Percentiles rank a stretch among this genome's conserved stretches.
These are phyloP conservation scores for Trichonephila clavata DNA, from an alignment of 1,140 invertebrate genomes.

Conservation along the genomic window DNA sequence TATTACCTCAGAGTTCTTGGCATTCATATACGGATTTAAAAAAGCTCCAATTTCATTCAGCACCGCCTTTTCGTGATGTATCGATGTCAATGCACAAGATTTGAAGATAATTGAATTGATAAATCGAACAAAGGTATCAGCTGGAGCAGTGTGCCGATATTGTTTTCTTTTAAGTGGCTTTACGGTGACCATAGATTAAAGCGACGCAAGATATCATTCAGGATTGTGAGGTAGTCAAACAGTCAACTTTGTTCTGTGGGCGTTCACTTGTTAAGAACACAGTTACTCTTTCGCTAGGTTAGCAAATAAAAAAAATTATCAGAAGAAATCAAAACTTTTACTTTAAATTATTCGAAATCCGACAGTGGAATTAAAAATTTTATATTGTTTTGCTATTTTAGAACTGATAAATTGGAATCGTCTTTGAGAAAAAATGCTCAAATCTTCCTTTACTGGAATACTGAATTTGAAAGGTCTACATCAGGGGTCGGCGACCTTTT, in stretches of 20 bases:
- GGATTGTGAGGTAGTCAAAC: neutral
- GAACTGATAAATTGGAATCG: neutral
- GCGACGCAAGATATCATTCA: neutral
- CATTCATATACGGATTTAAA: neutral
- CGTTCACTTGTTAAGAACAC: neutral
- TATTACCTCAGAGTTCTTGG: neutral
- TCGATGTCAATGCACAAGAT: neutral
- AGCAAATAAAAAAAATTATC: neutral
- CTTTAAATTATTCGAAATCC: neutral
- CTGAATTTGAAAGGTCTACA: neutral
- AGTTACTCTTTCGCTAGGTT: neutral
- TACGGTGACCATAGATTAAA: conserved; percentile 17
- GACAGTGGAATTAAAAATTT: neutral
- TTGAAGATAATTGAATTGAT: conserved; percentile 17
- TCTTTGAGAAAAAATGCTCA: neutral
- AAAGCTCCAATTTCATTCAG: neutral
- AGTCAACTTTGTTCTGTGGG: conserved; percentile 35
- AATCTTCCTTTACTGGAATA: too few relatives aligned
- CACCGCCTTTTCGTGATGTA: neutral
- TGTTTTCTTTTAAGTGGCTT: conserved; percentile 18
- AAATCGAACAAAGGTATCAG: conserved; percentile 23
- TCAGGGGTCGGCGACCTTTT: too few relatives aligned
- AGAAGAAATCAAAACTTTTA: neutral
- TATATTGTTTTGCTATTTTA: neutral
- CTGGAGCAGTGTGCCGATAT: neutral